phyloP scores from a whole-genome alignment of 2,113 vertebrate genomes.

The Platysteira castanea region DNA sequence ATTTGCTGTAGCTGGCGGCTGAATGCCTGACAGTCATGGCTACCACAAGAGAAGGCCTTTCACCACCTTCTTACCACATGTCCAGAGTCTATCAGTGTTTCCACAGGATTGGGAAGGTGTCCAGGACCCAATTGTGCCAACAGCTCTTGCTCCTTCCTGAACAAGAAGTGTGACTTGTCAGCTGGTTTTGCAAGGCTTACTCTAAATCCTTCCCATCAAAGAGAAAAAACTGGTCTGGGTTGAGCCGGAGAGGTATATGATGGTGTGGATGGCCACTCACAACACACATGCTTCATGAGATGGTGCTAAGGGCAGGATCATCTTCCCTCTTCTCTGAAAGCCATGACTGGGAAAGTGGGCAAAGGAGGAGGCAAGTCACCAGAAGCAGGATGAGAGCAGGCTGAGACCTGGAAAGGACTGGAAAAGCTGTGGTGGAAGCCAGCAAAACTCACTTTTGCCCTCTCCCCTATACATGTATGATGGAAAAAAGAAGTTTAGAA shows the following conservation, averaged over 20 bases:
- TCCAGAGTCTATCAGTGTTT: background rate
- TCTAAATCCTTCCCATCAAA: background rate
- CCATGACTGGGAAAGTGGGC: background rate
- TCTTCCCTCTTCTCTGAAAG: background rate
- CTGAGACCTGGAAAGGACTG: background rate
- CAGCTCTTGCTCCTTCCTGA: background rate
- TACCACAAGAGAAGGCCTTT: background rate
- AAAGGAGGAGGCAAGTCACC: background rate
- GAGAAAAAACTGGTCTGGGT: background rate
- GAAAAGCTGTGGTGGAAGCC: background rate
- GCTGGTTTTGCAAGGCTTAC: background rate
- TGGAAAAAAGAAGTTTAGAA: background rate
- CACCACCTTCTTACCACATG: fast-evolving
- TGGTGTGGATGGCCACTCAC: background rate
- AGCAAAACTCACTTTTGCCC: background rate
- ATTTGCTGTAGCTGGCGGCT: background rate
- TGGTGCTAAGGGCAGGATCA: background rate
- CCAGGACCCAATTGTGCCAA: fast-evolving
- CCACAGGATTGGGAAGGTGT: background rate
- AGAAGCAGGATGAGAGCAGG: background rate
- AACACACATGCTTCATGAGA: background rate
- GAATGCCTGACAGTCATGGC: fast-evolving
- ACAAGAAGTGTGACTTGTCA: background rate
- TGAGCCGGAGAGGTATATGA: fast-evolving
- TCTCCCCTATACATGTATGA: fast-evolving